These are phyloP conservation scores for Varanus komodoensis DNA, from an alignment of 2,113 vertebrate genomes.

Conservation along the genomic window DNA sequence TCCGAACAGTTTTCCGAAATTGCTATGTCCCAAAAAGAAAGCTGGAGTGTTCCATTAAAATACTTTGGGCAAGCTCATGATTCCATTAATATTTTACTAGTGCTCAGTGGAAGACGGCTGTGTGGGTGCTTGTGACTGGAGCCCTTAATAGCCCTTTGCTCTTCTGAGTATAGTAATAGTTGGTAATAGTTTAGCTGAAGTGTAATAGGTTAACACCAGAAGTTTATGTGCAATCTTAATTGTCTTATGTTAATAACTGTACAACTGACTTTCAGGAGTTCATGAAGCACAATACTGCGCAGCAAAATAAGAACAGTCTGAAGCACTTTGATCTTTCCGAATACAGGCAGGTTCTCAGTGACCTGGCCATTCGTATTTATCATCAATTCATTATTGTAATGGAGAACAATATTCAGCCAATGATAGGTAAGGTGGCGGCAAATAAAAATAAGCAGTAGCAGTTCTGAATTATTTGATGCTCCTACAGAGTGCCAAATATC, in stretches of 20 bases:
- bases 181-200: neutral
- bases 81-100: neutral
- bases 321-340: conserved; percentile 95
- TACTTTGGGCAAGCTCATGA: conserved; percentile 3
- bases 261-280: conserved; percentile 85
- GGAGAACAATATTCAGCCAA: conserved; percentile 87
- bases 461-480: rapidly evolving
- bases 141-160: neutral
- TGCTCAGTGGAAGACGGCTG: conserved; percentile 4
- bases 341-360: conserved; percentile 94
- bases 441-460: neutral
- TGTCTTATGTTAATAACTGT: conserved; percentile 35
- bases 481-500: neutral
- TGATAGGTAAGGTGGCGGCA: conserved; percentile 85
- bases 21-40: rapidly evolving
- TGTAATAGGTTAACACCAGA: neutral
- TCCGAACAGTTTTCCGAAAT: neutral
- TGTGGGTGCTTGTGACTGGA: neutral
- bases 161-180: neutral
- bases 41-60: conserved; percentile 18
- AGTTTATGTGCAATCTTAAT: neutral
- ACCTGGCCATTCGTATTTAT: conserved; percentile 93
- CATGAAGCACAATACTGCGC: conserved; percentile 86
- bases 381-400: conserved; percentile 89
- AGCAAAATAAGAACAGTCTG: conserved; percentile 93